Evolutionary conservation across 2,797 vertebrate species (phyloP), one percentile per base, ranked within the genome.

Genomic region (Setipinna tenuifilis): DNA sequence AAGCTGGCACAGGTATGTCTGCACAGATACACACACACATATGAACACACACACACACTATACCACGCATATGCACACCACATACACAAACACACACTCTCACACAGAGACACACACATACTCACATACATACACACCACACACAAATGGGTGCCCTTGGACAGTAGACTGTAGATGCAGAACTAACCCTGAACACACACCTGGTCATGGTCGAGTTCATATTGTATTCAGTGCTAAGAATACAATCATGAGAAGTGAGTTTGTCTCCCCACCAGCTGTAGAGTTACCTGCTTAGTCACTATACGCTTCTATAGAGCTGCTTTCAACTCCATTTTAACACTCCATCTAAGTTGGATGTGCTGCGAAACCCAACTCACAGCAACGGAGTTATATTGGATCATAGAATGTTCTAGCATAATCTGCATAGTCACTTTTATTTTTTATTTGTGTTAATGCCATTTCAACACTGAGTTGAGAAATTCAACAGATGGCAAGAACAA

Each of bases 1-100:
- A 99, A 98, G 83, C 91, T 99, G 85, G 98, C 98, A 0, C 98
- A 99, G 97, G 98, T 99, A 90, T 82, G 84, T 17, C 4, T 50
- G 28, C 28, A 19, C 28, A 35, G 7, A 17, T 9, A 35, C 28
- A 71, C 62, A 28, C 61, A 65, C 61, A 28, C 23, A 68, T 5
- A 28, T 21, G 12, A 21, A 68, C 62, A 68, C 62, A 68, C 62
- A 68, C 23, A 68, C 62, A 68, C 62, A 61, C 12, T n/a, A 61
- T n/a, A 61, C 5, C 57, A 59, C 57, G 16, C 54, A 57, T 1
- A 59, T 3, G 19, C 57, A 59, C 57, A 59, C 57, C 57, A 62
- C 21, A 62, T n/a, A 62, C n/a, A 62, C 61, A 62, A 16, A 62
- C 61, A 28, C n/a, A 62, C 61, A 14, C 23, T 23, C 62, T 23